These are phyloP conservation scores for Cetonia aurata DNA, from an alignment of 2,888 invertebrate species.

Conservation along the genomic window DNA sequence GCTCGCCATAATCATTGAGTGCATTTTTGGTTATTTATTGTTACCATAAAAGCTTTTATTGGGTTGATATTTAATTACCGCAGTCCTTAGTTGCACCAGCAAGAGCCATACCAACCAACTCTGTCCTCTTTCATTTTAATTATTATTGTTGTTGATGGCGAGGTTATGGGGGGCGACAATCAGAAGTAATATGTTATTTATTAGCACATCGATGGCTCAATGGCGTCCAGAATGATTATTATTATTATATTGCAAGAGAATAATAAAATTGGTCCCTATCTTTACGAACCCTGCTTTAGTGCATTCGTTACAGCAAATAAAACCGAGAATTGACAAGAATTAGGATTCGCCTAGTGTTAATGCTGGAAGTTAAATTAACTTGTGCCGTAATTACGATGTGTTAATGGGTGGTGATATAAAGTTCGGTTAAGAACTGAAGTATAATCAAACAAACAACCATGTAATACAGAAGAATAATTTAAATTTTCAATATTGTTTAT, in stretches of 20 bases:
- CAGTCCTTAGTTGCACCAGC: neutral
- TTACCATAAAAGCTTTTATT: conserved; percentile 32
- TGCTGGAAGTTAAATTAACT: too few relatives aligned
- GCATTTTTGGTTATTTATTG: conserved; percentile 37
- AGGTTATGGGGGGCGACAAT: conserved; percentile 26
- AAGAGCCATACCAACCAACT: conserved; percentile 1
- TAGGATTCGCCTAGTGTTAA: neutral
- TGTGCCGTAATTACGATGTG: too few relatives aligned
- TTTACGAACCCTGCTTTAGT: conserved; percentile 25
- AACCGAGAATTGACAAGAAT: conserved; percentile 11
- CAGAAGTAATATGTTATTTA: conserved; percentile 33
- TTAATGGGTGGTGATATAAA: too few relatives aligned
- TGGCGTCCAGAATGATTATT: too few relatives aligned
- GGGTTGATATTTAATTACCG: conserved; percentile 27
- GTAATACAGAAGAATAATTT: too few relatives aligned
- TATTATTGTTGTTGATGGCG: conserved; percentile 33
- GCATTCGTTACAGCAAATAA: conserved; percentile 13
- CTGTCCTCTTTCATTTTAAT: conserved; percentile 25
- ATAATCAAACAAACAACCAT: too few relatives aligned
- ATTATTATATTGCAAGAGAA: conserved; percentile 15
- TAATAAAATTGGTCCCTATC: conserved; percentile 23
- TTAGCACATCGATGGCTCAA: conserved; percentile 1
- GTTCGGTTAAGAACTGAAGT: too few relatives aligned
- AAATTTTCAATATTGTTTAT: too few relatives aligned
- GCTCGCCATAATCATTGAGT: conserved; percentile 21